Percentiles rank a stretch among this genome's conserved stretches.
phyloP scores from a whole-genome alignment of 2,888 invertebrate genomes.

The Mayetiola destructor region DNA sequence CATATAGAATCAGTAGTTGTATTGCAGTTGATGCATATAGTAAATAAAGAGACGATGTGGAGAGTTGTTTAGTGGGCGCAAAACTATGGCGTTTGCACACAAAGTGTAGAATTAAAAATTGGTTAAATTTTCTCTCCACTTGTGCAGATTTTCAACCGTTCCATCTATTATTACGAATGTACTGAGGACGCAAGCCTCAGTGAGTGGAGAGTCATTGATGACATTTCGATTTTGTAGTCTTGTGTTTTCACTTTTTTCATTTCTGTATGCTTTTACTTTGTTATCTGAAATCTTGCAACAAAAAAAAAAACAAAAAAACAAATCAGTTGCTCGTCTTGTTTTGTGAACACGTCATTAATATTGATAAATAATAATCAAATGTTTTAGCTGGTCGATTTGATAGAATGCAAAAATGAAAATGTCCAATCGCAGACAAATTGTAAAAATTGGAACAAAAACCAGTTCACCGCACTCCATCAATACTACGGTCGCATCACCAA shows the following conservation, averaged over 20 bases:
- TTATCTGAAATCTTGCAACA: not conserved
- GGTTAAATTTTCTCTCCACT: not conserved
- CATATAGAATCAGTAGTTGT: too few species aligned
- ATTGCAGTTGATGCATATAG: too few species aligned
- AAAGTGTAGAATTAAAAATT: too few species aligned
- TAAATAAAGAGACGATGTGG: too few species aligned
- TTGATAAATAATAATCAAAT: not conserved
- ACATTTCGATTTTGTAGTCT: not conserved
- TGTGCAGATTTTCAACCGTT: not conserved
- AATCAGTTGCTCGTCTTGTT: not conserved
- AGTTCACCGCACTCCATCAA: slow-evolving; percentile 7
- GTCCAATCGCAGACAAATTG: not conserved
- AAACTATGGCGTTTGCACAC: too few species aligned
- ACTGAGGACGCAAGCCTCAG: not conserved
- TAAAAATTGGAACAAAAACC: not conserved
- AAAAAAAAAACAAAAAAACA: not conserved
- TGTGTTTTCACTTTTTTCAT: slow-evolving; percentile 10
- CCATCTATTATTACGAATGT: too few species aligned
- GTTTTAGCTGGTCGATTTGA: too few species aligned
- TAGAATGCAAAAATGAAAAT: not conserved
- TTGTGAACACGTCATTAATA: not conserved
- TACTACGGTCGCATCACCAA: not conserved
- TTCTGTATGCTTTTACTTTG: too few species aligned
- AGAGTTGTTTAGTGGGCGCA: too few species aligned
- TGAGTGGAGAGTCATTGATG: not conserved